phyloP scores from a whole-genome alignment of 2,797 vertebrate species.

The Gadopsis bispinosus region DNA sequence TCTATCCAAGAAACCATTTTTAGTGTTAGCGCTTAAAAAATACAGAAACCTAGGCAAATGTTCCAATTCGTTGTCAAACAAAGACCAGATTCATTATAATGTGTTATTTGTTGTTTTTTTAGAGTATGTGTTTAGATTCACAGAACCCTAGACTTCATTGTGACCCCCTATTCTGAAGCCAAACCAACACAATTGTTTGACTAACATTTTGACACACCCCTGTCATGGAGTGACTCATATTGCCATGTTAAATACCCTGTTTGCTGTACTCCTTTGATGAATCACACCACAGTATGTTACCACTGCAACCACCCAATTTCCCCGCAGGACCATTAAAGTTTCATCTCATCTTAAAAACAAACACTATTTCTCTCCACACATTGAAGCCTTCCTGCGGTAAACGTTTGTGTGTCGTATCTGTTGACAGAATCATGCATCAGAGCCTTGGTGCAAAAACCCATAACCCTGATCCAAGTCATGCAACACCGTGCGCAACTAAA shows the following conservation, averaged over 20 bases:
- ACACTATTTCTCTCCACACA: conserved; percentile 5
- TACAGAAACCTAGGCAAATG: neutral
- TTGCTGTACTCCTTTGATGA: conserved; percentile 6
- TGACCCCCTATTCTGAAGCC: neutral
- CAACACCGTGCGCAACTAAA: conserved; percentile 2
- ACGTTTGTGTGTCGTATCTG: neutral
- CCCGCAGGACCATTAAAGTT: conserved; percentile 14
- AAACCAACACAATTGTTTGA: neutral
- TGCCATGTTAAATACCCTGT: conserved; percentile 10
- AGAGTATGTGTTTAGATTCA: neutral
- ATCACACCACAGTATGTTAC: neutral
- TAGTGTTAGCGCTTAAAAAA: neutral
- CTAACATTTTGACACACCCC: neutral
- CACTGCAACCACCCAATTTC: neutral
- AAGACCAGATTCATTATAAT: neutral
- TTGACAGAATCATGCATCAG: conserved; percentile 43
- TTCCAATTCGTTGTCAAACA: neutral
- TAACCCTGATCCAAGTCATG: conserved; percentile 2
- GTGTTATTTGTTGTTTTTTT: neutral
- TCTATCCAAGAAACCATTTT: neutral
- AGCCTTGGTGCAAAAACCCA: conserved; percentile 2
- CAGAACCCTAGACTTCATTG: neutral
- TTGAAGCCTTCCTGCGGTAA: conserved; percentile 8
- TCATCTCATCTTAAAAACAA: conserved; percentile 35
- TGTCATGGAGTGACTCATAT: neutral